Evolutionary conservation across 2,113 vertebrate genomes (phyloP).

Genomic region (Phoxinus phoxinus): DNA sequence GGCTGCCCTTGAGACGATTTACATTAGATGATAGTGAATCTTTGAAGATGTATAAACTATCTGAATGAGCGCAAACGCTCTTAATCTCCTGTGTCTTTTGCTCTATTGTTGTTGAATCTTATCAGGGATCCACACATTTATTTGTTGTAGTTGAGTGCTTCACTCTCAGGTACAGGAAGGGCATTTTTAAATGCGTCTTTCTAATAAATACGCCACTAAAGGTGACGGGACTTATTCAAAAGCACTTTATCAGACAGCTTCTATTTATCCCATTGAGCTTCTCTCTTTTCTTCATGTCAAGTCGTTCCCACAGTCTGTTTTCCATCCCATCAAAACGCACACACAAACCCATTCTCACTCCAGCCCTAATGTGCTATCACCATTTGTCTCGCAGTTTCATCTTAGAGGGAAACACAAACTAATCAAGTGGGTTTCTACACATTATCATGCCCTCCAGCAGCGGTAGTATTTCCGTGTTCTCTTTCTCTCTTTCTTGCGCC

Average conservation of each 20-base stretch:
- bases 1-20: constrained; percentile 15
- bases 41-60: background rate
- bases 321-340: constrained; percentile 47
- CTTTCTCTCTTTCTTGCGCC: background rate
- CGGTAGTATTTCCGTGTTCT: background rate
- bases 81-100: background rate
- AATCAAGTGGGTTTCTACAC: constrained; percentile 30
- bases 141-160: background rate
- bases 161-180: background rate
- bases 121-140: background rate
- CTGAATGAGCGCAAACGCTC: background rate
- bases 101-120: background rate
- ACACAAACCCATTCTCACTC: constrained; percentile 17
- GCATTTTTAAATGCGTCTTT: background rate
- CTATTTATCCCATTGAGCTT: background rate
- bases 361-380: background rate
- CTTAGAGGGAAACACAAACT: constrained; percentile 16
- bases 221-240: background rate
- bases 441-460: constrained; percentile 18
- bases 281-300: background rate
- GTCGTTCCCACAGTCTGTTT: background rate
- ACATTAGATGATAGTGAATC: background rate
- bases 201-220: background rate
- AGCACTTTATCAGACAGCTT: background rate
- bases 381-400: background rate